These are phyloP conservation scores for Trachemys scripta DNA, from an alignment of 2,113 vertebrate genomes.

Conservation along the genomic window DNA sequence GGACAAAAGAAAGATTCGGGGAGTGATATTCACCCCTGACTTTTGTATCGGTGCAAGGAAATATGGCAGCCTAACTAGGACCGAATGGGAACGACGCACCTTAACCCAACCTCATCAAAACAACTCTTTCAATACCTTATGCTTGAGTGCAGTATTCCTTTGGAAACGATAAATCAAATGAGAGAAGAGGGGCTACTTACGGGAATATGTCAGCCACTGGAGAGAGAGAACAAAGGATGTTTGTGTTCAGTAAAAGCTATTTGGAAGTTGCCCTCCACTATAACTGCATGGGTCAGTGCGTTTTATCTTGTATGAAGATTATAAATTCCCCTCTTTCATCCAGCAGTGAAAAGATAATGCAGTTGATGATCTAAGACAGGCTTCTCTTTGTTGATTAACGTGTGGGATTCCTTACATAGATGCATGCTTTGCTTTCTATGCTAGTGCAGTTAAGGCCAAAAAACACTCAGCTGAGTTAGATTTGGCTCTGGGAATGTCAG, in stretches of 20 bases:
- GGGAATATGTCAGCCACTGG: neutral
- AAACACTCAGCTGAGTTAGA: neutral
- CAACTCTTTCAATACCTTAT: neutral
- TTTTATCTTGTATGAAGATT: slow-evolving; percentile 49
- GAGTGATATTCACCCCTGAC: neutral
- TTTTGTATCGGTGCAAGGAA: neutral
- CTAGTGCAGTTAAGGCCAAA: slow-evolving; percentile 12
- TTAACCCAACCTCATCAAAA: neutral
- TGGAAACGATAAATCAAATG: slow-evolving; percentile 4
- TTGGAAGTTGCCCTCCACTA: slow-evolving; percentile 14
- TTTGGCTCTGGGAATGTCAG: slow-evolving; percentile 8
- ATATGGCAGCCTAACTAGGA: neutral
- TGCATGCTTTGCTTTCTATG: neutral
- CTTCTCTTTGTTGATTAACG: slow-evolving; percentile 9
- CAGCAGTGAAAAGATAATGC: neutral
- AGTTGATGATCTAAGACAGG: neutral
- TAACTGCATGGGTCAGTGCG: slow-evolving; percentile 41
- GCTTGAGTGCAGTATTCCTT: neutral
- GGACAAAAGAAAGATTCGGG: neutral
- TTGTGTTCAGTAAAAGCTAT: neutral
- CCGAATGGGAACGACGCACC: neutral
- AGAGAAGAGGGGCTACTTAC: neutral
- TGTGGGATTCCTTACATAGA: neutral
- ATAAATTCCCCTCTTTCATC: neutral
- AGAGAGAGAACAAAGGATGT: neutral